Conservation (phyloP, 2,888 invertebrate genomes). For the Chouioia cunea region DNA sequence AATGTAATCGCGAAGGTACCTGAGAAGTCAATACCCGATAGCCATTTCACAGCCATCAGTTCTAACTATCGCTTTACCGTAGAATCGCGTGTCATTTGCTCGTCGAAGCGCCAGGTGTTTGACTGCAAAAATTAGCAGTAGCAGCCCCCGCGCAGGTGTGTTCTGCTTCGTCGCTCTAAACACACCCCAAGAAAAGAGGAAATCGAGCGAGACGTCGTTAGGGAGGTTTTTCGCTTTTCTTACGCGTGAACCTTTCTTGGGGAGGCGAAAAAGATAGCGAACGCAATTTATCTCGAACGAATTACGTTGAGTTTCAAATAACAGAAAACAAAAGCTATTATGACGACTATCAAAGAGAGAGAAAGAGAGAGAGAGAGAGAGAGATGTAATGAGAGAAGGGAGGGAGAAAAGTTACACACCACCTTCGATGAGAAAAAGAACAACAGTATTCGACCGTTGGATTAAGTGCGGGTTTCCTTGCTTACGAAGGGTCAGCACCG, state of each 20-base stretch:
- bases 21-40: not conserved
- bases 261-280: too few relatives aligned
- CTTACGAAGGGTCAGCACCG: constrained; percentile 52
- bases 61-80: constrained; percentile 22
- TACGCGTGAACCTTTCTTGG: too few relatives aligned
- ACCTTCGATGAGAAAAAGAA: constrained; percentile 43
- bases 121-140: constrained; percentile 63
- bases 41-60: constrained; percentile 1
- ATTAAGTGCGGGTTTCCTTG: constrained; percentile 56
- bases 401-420: constrained; percentile 8
- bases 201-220: constrained; percentile 59
- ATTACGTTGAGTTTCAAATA: too few relatives aligned
- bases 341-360: constrained; percentile 17
- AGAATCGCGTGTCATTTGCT: constrained; percentile 68
- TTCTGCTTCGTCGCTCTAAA: constrained; percentile 14
- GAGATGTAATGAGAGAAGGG: constrained; percentile 1
- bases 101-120: constrained; percentile 57
- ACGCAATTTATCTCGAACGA: too few relatives aligned
- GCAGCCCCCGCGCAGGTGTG: constrained; percentile 37
- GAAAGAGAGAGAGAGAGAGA: constrained; percentile 5
- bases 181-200: constrained; percentile 48
- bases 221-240: constrained; percentile 13
- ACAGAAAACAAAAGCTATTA: too few relatives aligned
- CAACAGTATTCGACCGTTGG: constrained; percentile 46
- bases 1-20: not conserved